phyloP scores from a whole-genome alignment of 1,140 invertebrate genomes.

The Drosophila pruinosa region DNA sequence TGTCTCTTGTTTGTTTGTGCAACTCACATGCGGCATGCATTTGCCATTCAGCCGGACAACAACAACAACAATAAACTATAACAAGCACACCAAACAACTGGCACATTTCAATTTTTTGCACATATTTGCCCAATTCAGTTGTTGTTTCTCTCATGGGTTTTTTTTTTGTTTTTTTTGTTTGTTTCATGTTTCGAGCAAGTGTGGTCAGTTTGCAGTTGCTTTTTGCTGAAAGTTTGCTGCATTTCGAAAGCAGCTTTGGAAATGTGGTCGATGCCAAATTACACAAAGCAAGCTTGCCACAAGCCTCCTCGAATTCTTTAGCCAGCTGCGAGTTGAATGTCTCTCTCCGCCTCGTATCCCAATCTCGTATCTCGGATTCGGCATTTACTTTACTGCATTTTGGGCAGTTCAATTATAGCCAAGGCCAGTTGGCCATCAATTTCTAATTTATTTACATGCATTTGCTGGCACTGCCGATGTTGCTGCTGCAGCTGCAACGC shows the following conservation, averaged over 20 bases:
- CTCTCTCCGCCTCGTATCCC: background rate
- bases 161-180: too few relatives aligned
- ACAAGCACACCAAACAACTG: too few relatives aligned
- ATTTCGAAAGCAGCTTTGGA: constrained; percentile 18
- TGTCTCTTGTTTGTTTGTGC: constrained; percentile 18
- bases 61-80: too few relatives aligned
- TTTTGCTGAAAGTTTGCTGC: constrained; percentile 33
- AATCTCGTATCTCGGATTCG: constrained; percentile 2
- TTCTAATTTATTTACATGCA: constrained; percentile 79
- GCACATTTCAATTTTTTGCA: background rate
- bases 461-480: constrained; percentile 9
- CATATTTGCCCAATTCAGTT: constrained; percentile 9
- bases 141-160: background rate
- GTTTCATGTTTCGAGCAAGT: background rate
- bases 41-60: background rate
- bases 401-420: constrained; percentile 39
- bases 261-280: constrained; percentile 17
- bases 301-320: background rate
- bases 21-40: background rate
- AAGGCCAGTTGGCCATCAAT: constrained; percentile 39
- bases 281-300: background rate
- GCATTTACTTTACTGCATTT: constrained; percentile 18
- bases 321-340: background rate
- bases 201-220: constrained; percentile 5
- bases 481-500: constrained; percentile 17